Evolutionary conservation across 1,140 invertebrate species (phyloP), one percentile per base, ranked within the genome.

Genomic region (Drosophila punjabiensis): DNA sequence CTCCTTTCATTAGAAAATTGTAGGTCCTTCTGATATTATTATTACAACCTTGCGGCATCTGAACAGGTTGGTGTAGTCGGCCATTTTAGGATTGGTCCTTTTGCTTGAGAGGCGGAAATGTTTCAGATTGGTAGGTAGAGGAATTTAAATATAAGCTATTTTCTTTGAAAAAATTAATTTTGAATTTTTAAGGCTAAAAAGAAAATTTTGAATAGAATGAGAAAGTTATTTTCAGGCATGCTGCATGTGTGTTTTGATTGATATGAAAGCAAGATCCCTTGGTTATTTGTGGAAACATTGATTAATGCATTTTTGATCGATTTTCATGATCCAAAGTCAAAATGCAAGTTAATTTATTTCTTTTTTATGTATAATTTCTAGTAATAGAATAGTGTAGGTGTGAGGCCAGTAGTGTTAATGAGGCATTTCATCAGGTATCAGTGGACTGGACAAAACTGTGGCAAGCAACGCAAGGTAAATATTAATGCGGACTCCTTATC

Each of bases 401-500:
- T 35, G 24, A 50, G 53, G 20, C 28, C 8, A 24, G 5, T 20
- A 20, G 20, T 39, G 30, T 7, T 70, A 70, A 68, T 68, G 37
- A 37, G 63, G n/a, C 48, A n/a, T n/a, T 32, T 24, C 10, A 53
- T 30, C 5, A 33, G 52, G 14, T 73, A 53, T 70, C 68, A 61
- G 45, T 45, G 47, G 67, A 20, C 37, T 52, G 53, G 45, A 62
- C 41, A 50, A 68, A 84, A 89, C 53, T 70, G 63, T 76, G 67
- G 56, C 28, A 67, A 53, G 53, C 76, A 88, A 81, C 81, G 82
- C 81, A 59, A 79, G 68, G 53, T 61, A 82, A 89, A 85, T 89
- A 89, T 90, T 86, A 86, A 89, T 89, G 71, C 79, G 62, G 82
- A 85, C 69, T 77, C 76, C 86, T 90, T 91, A 90, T 86, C 86